Evolutionary conservation across 2,888 invertebrate genomes (phyloP).

Genomic region (Ernsta delagoae): DNA sequence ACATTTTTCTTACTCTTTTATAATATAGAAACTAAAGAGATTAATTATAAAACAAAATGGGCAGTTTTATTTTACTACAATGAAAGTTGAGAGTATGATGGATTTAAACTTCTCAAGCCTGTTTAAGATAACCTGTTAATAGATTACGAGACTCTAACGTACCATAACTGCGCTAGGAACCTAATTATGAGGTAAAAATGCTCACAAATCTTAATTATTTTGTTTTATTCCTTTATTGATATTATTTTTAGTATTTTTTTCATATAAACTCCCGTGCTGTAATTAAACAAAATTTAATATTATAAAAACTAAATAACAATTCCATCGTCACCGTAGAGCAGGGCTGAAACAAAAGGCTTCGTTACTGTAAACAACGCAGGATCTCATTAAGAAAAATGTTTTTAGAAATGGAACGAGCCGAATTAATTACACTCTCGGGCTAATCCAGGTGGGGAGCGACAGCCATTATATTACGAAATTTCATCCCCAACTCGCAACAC

Average conservation of each 20-base stretch:
- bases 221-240: not conserved
- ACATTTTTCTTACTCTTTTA: too few species aligned
- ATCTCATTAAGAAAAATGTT: slow-evolving; percentile 22
- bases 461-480: slow-evolving; percentile 44
- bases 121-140: too few species aligned
- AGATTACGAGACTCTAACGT: too few species aligned
- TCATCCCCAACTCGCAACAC: slow-evolving; percentile 47
- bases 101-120: too few species aligned
- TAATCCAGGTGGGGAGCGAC: slow-evolving; percentile 34
- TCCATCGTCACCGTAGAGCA: not conserved
- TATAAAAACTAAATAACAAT: not conserved
- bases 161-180: too few species aligned
- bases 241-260: not conserved
- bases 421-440: slow-evolving; percentile 34
- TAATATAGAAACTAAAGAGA: too few species aligned
- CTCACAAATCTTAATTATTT: too few species aligned
- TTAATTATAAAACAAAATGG: too few species aligned
- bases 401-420: slow-evolving; percentile 19
- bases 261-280: not conserved
- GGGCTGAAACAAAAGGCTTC: slow-evolving; percentile 1
- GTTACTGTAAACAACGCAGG: slow-evolving; percentile 12
- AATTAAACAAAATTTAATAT: not conserved
- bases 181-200: too few species aligned
- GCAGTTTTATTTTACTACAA: too few species aligned
- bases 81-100: too few species aligned